Evolutionary conservation across 1,140 invertebrate genomes (phyloP).

Genomic region (Orussus abietinus): DNA sequence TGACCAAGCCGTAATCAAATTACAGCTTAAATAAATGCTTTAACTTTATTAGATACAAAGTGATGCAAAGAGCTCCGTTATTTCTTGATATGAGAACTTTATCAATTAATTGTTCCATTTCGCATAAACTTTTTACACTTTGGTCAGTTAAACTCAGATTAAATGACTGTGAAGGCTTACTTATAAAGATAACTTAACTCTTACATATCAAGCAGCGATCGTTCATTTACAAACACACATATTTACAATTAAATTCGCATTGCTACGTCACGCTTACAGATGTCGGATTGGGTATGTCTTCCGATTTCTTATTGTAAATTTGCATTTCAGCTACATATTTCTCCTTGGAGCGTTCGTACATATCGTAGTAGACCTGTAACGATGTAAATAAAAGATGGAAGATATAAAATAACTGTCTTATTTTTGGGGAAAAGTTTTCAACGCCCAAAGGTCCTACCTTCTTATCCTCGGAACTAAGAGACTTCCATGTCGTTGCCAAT

Average conservation of each 20-base stretch:
- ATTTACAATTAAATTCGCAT: conserved; percentile 29
- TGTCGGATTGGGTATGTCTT: conserved; percentile 42
- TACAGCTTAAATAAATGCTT: too few species aligned
- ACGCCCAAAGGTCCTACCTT: conserved; percentile 49
- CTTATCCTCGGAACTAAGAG: conserved; percentile 66
- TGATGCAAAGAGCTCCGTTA: too few species aligned
- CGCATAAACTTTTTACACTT: too few species aligned
- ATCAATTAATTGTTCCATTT: too few species aligned
- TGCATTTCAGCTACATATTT: conserved; percentile 73
- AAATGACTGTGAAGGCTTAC: too few species aligned
- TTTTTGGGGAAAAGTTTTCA: conserved; percentile 1
- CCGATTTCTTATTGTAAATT: conserved; percentile 53
- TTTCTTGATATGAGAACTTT: too few species aligned
- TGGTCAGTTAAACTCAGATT: too few species aligned
- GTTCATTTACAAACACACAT: conserved; percentile 28
- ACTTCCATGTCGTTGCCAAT: conserved; percentile 69
- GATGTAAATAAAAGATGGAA: conserved; percentile 15
- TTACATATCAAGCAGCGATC: too few species aligned
- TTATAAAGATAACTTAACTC: too few species aligned
- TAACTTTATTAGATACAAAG: too few species aligned
- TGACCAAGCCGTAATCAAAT: too few species aligned
- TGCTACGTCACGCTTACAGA: conserved; percentile 33
- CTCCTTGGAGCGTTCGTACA: conserved; percentile 75
- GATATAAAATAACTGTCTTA: conserved; percentile 1
- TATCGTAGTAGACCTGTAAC: conserved; percentile 71